A percentile compares a stretch with the other conserved stretches of the same genome.
Evolutionary conservation across 2,888 invertebrate genomes (phyloP).

Genomic region (Auanema sp.): DNA sequence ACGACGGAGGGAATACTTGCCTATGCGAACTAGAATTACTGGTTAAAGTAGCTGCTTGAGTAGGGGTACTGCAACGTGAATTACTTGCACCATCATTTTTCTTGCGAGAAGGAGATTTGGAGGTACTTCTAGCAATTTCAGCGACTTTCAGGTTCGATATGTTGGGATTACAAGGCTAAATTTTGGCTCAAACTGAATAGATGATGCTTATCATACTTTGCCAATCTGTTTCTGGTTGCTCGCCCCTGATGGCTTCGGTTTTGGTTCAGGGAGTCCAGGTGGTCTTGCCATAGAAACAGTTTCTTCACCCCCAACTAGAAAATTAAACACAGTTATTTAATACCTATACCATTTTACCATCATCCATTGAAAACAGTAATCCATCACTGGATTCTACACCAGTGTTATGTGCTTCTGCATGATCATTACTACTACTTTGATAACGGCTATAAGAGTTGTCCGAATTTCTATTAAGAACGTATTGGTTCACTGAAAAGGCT

Average conservation of each 20-base stretch:
- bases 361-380: slow-evolving; percentile 40
- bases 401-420: slow-evolving; percentile 9
- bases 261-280: not conserved
- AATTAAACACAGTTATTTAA: not conserved
- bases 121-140: slow-evolving; percentile 21
- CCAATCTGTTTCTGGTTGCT: not conserved
- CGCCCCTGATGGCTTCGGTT: not conserved
- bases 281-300: not conserved
- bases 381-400: slow-evolving; percentile 14
- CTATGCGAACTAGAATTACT: slow-evolving; percentile 14
- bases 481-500: slow-evolving; percentile 5
- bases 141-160: slow-evolving; percentile 22
- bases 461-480: slow-evolving; percentile 1
- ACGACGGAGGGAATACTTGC: slow-evolving; percentile 3
- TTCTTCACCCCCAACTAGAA: not conserved
- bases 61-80: slow-evolving; percentile 3
- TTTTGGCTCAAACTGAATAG: not conserved
- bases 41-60: slow-evolving; percentile 10
- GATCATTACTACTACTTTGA: not conserved
- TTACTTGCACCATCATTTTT: slow-evolving; percentile 11
- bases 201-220: slow-evolving; percentile 2
- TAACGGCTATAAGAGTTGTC: not conserved
- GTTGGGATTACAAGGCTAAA: slow-evolving; percentile 23
- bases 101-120: slow-evolving; percentile 32
- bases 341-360: slow-evolving; percentile 21